Evolutionary conservation across 2,888 invertebrate species (phyloP).

Genomic region (Acrocera orbiculus): DNA sequence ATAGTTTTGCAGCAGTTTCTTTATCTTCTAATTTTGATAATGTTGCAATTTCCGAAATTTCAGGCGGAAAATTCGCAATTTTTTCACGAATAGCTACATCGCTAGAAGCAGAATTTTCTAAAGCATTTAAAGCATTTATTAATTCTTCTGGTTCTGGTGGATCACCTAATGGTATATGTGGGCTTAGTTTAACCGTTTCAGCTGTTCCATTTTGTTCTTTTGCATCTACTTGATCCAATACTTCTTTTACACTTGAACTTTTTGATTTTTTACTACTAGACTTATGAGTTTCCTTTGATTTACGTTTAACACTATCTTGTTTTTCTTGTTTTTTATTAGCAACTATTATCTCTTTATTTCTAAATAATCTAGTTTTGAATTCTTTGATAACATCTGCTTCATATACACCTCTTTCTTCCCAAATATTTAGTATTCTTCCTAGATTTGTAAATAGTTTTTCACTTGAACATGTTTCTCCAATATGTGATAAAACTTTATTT

Average conservation of each 20-base stretch:
- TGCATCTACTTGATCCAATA: too few relatives aligned
- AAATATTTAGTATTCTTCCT: conserved; percentile 68
- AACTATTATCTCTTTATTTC: conserved; percentile 11
- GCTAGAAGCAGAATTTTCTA: conserved; percentile 89
- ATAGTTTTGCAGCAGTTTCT: conserved; percentile 59
- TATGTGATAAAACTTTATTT: conserved; percentile 67
- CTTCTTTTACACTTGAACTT: too few relatives aligned
- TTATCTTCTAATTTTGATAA: conserved; percentile 74
- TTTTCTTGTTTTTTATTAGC: too few relatives aligned
- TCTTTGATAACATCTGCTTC: conserved; percentile 62
- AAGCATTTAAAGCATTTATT: conserved; percentile 62
- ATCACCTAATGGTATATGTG: conserved; percentile 60
- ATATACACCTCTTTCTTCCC: conserved; percentile 85
- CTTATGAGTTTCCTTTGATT: too few relatives aligned
- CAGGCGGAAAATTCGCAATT: conserved; percentile 84
- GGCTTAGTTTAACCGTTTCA: conserved; percentile 59
- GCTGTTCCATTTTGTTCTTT: conserved; percentile 51
- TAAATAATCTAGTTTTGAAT: conserved; percentile 43
- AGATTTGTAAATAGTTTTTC: conserved; percentile 68
- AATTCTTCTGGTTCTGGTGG: conserved; percentile 87
- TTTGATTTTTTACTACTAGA: too few relatives aligned
- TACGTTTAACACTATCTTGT: conserved; percentile 8
- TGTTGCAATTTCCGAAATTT: conserved; percentile 80
- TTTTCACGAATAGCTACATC: conserved; percentile 84
- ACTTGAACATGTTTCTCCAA: conserved; percentile 55